Conservation (phyloP, 2,888 invertebrate species). For the Temnothorax unifasciatus region DNA sequence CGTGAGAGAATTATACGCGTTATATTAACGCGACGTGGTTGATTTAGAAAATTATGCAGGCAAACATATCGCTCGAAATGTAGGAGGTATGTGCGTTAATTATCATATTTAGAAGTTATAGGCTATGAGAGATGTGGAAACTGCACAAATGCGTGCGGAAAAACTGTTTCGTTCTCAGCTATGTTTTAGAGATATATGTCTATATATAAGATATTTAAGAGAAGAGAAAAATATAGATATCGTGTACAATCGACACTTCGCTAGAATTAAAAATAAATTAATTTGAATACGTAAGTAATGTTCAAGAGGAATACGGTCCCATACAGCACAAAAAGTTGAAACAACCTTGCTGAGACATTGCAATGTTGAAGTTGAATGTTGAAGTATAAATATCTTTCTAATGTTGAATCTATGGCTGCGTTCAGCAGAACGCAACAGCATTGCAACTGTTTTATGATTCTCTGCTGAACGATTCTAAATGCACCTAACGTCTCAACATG, state of each 20-base stretch:
- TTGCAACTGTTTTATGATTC: too few relatives aligned
- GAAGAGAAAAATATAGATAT: slow-evolving; percentile 1
- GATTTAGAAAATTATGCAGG: slow-evolving; percentile 15
- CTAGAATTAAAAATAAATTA: slow-evolving; percentile 38
- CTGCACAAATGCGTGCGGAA: neutral
- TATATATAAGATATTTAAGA: slow-evolving; percentile 2
- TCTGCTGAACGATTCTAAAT: too few relatives aligned
- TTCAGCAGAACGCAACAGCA: too few relatives aligned
- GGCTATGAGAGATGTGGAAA: neutral
- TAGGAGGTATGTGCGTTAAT: slow-evolving; percentile 21
- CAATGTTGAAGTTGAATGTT: too few relatives aligned
- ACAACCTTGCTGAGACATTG: too few relatives aligned
- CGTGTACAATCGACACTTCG: neutral
- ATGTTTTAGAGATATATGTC: neutral
- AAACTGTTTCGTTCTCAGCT: slow-evolving; percentile 10
- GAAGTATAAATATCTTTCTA: too few relatives aligned
- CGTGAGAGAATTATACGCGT: slow-evolving; percentile 18
- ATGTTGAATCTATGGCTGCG: too few relatives aligned
- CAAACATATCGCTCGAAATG: slow-evolving; percentile 11
- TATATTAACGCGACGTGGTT: slow-evolving; percentile 13
- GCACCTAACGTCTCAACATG: too few relatives aligned
- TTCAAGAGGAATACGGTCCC: slow-evolving; percentile 50
- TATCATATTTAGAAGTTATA: slow-evolving; percentile 15
- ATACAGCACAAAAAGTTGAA: too few relatives aligned
- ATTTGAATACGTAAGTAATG: slow-evolving; percentile 31